Percentiles rank a stretch among this genome's conserved stretches.
phyloP scores from a whole-genome alignment of 1,140 invertebrate species.

The Meloidogyne floridensis region DNA sequence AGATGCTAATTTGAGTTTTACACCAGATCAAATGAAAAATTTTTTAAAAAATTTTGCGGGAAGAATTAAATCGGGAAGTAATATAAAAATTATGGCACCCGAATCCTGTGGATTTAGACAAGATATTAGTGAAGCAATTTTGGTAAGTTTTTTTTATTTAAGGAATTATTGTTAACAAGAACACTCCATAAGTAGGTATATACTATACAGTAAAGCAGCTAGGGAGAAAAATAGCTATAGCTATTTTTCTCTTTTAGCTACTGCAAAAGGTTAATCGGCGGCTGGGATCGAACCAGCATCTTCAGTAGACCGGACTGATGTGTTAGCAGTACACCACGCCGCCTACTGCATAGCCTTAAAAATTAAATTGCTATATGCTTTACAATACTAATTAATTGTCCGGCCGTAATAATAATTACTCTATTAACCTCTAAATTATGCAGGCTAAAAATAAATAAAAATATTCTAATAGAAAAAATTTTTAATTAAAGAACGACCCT shows the following conservation, averaged over 20 bases:
- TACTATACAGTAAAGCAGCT: neutral
- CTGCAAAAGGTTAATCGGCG: too few species aligned
- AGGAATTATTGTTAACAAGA: too few species aligned
- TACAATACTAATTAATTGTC: too few species aligned
- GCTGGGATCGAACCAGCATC: too few species aligned
- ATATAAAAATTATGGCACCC: neutral
- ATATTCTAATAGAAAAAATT: neutral
- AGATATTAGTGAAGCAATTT: neutral
- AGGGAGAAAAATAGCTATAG: neutral
- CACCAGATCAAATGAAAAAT: neutral
- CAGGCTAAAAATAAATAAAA: neutral
- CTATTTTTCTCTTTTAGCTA: too few species aligned
- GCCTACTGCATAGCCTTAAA: too few species aligned
- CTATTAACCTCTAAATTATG: too few species aligned
- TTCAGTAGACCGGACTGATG: too few species aligned
- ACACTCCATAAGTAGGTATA: too few species aligned
- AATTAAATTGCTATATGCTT: too few species aligned
- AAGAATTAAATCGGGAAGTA: neutral
- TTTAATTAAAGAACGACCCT: neutral
- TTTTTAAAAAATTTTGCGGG: neutral
- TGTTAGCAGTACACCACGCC: too few species aligned
- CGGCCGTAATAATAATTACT: too few species aligned
- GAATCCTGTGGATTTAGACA: neutral
- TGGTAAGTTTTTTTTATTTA: neutral
- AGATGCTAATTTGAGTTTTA: neutral